A percentile compares a stretch with the other conserved stretches of the same genome.
Conservation (phyloP, 1,140 invertebrate genomes). For the Thaumatotibia leucotreta region DNA sequence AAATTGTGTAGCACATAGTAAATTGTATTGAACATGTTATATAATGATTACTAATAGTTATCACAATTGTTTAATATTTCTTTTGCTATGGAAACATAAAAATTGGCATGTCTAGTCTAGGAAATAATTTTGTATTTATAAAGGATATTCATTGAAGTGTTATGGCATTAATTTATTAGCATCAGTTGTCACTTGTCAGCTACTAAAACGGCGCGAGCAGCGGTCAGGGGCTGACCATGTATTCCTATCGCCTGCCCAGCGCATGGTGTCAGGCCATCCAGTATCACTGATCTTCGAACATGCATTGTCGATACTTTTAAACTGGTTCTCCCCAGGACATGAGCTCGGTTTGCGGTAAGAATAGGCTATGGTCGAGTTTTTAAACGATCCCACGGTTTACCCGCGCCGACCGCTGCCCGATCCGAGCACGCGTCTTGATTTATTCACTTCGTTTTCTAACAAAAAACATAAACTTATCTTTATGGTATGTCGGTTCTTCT, state of each 20-base stretch:
- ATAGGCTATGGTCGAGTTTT: conserved; percentile 23
- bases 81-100: too few relatives aligned
- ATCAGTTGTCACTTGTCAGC: conserved; percentile 12
- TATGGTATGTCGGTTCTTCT: background rate
- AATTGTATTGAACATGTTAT: too few relatives aligned
- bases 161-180: background rate
- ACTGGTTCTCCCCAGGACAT: background rate
- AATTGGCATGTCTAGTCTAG: too few relatives aligned
- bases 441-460: background rate
- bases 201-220: conserved; percentile 24
- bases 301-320: background rate
- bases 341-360: background rate
- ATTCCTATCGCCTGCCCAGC: background rate
- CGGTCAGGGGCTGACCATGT: conserved; percentile 23
- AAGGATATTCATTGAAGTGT: background rate
- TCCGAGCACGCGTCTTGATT: conserved; percentile 16
- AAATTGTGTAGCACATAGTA: too few relatives aligned
- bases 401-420: conserved; percentile 13
- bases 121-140: too few relatives aligned
- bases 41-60: too few relatives aligned
- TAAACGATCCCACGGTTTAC: conserved; percentile 25
- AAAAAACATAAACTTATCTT: background rate
- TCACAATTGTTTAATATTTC: too few relatives aligned
- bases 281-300: background rate
- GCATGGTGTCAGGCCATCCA: background rate